Percentiles rank a stretch among this genome's conserved stretches.
These are phyloP conservation scores for Platygyra sinensis DNA, from an alignment of 64 coral and sea anemone genomes.

Conservation along the genomic window DNA sequence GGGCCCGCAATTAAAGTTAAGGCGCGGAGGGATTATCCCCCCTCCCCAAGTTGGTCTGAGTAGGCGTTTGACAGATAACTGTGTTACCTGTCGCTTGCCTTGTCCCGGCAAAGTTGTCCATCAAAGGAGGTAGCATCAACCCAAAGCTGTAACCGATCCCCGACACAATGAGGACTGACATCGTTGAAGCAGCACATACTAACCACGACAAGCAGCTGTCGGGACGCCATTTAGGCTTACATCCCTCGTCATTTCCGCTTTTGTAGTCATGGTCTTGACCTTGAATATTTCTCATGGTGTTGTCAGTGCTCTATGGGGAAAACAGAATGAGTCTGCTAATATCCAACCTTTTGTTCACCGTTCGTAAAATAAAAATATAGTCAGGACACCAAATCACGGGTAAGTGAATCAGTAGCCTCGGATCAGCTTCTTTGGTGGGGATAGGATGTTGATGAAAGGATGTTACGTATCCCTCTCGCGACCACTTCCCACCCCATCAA, in stretches of 20 bases:
- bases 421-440: no score
- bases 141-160: slow-evolving; percentile 45
- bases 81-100: slow-evolving; percentile 29
- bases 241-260: background rate
- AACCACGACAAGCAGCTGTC: slow-evolving; percentile 42
- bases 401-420: no score
- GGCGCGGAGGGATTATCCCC: no score
- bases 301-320: background rate
- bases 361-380: no score
- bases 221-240: slow-evolving; percentile 5
- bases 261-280: background rate
- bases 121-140: slow-evolving; percentile 20
- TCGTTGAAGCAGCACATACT: background rate
- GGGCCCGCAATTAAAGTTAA: no score
- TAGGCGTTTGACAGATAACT: background rate
- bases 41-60: background rate
- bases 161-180: slow-evolving; percentile 9
- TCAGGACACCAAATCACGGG: no score
- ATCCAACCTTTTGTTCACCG: no score
- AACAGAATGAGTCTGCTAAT: background rate
- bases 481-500: no score
- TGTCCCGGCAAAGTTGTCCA: slow-evolving; percentile 21
- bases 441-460: no score
- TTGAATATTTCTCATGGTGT: background rate
- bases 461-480: no score